Conservation (phyloP, 2,797 vertebrate species). For the Australoheros facetus region DNA sequence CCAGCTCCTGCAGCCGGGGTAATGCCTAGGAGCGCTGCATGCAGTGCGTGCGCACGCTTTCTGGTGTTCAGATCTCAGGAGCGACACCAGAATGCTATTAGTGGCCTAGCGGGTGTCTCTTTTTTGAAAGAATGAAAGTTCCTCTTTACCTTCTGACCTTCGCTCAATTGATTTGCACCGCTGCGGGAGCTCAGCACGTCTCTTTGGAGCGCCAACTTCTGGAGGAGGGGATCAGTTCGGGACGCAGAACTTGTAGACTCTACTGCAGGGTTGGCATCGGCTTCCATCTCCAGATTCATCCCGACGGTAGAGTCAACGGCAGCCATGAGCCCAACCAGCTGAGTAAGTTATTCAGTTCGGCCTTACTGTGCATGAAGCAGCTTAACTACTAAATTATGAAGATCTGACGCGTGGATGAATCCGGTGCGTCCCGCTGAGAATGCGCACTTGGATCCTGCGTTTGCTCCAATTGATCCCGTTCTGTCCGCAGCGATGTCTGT, state of each 20-base stretch:
- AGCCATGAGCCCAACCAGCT: constrained; percentile 90
- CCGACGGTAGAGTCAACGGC: constrained; percentile 95
- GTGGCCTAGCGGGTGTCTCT: constrained; percentile 61
- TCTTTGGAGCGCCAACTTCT: constrained; percentile 65
- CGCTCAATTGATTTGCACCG: constrained; percentile 79
- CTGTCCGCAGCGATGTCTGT: neutral
- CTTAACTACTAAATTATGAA: constrained; percentile 1
- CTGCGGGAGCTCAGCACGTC: constrained; percentile 68
- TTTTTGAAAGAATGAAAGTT: constrained; percentile 87
- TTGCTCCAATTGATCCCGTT: neutral
- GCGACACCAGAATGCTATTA: constrained; percentile 67
- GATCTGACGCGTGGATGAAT: constrained; percentile 21
- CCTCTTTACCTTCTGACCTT: constrained; percentile 80
- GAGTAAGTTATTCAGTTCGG: constrained; percentile 83
- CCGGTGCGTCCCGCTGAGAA: constrained; percentile 25
- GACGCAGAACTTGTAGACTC: constrained; percentile 92
- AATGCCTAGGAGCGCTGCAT: constrained; percentile 78
- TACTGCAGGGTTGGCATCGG: constrained; percentile 97
- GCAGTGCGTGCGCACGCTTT: constrained; percentile 54
- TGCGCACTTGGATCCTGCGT: constrained; percentile 19
- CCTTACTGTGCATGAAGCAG: neutral
- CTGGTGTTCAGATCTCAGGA: constrained; percentile 50
- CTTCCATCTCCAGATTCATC: constrained; percentile 96
- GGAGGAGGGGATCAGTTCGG: constrained; percentile 77
- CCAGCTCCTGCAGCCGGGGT: constrained; percentile 75